phyloP scores from a whole-genome alignment of 2,113 vertebrate genomes.

The Prolemur simus region DNA sequence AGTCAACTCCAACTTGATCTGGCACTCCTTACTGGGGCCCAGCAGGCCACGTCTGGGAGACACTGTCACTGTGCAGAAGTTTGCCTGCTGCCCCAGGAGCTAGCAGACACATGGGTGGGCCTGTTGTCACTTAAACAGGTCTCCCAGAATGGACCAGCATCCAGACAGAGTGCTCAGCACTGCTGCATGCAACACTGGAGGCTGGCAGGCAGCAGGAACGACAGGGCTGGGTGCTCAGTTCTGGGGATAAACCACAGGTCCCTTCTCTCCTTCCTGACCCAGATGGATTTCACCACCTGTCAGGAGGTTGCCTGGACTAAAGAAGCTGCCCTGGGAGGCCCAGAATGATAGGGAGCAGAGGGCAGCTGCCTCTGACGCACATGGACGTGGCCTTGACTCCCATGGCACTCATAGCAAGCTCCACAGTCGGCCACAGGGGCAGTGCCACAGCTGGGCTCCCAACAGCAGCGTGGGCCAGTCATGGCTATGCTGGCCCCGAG shows the following conservation, averaged over 20 bases:
- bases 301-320: background rate
- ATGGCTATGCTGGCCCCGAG: background rate
- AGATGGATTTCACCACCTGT: background rate
- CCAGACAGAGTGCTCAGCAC: background rate
- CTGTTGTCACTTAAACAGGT: background rate
- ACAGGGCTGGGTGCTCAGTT: background rate
- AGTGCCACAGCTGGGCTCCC: background rate
- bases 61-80: conserved; percentile 81
- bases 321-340: background rate
- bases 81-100: conserved; percentile 88
- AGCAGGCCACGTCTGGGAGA: conserved; percentile 85
- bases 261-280: background rate
- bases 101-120: conserved; percentile 61
- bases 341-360: background rate
- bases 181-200: fast-evolving
- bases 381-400: background rate
- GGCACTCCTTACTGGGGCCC: conserved; percentile 86
- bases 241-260: background rate
- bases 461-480: background rate
- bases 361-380: background rate
- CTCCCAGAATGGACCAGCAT: background rate
- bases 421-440: background rate
- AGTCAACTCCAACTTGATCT: conserved; percentile 86
- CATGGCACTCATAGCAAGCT: background rate
- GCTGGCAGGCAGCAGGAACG: background rate